A percentile compares a stretch with the other conserved stretches of the same genome.
Conservation (phyloP, 2,797 vertebrate genomes). For the Coccyzus lansbergi region DNA sequence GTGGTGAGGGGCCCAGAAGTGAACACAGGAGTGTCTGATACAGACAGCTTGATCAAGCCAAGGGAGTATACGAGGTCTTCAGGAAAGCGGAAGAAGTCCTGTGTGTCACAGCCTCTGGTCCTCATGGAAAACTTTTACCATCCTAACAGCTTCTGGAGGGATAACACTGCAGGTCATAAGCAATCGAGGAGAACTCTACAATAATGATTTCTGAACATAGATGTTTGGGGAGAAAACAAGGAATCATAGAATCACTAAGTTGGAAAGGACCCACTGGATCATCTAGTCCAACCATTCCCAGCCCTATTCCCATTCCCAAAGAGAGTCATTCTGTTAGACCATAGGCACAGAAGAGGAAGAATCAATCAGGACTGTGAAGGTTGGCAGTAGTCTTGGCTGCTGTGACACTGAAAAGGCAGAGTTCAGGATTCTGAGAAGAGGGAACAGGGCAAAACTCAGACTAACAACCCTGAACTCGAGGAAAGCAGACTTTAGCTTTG, state of each 20-base stretch:
- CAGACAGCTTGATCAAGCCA: background rate
- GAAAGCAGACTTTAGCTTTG: background rate
- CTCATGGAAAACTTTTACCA: background rate
- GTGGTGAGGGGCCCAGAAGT: too few relatives aligned
- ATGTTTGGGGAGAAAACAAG: background rate
- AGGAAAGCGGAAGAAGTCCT: background rate
- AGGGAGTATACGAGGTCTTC: background rate
- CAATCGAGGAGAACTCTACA: background rate
- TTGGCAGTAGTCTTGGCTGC: background rate
- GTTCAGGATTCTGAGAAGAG: background rate
- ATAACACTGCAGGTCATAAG: too few relatives aligned
- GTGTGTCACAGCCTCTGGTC: background rate
- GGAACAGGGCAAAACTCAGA: background rate
- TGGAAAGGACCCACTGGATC: too few relatives aligned
- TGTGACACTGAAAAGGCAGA: background rate
- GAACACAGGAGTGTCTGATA: background rate
- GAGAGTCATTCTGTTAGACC: background rate
- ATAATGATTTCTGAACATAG: background rate
- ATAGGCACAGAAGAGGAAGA: background rate
- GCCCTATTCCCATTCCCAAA: too few relatives aligned
- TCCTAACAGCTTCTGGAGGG: fast-evolving
- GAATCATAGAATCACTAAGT: too few relatives aligned
- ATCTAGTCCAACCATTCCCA: too few relatives aligned
- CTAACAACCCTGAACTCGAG: background rate
- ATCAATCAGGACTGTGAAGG: background rate